phyloP scores from a whole-genome alignment of 2,797 vertebrate genomes.

The Pteronotus mesoamericanus region DNA sequence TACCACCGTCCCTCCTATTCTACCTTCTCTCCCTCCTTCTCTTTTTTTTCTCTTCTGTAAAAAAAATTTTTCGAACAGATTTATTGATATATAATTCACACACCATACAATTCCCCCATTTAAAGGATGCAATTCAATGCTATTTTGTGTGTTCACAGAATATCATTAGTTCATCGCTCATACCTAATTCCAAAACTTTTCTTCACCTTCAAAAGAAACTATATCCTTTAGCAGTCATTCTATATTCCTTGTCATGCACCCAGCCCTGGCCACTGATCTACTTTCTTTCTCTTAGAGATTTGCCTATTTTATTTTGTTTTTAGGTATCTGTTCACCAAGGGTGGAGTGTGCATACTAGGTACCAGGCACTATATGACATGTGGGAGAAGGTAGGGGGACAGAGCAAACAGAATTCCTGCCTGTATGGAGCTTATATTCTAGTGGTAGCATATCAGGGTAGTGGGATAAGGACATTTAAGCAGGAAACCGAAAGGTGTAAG shows the following conservation, averaged over 20 bases:
- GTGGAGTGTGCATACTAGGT: background rate
- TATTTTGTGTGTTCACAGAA: background rate
- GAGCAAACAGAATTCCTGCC: background rate
- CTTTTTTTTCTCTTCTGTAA: background rate
- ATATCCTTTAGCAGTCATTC: background rate
- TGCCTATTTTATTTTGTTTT: background rate
- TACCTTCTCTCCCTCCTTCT: background rate
- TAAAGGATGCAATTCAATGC: background rate
- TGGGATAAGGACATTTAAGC: background rate
- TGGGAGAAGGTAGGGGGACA: background rate
- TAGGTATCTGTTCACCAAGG: background rate
- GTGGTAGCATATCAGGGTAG: background rate
- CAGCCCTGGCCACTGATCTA: background rate
- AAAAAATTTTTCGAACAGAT: background rate
- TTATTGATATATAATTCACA: background rate
- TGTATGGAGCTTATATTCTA: background rate
- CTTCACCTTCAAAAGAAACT: background rate
- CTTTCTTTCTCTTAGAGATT: background rate
- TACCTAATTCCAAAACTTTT: background rate
- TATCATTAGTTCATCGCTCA: background rate
- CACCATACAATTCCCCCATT: background rate
- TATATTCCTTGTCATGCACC: background rate
- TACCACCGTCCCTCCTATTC: background rate
- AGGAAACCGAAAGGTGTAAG: background rate
- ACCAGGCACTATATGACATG: background rate